phyloP scores from a whole-genome alignment of 2,113 vertebrate species.

The Microcebus jonahi region DNA sequence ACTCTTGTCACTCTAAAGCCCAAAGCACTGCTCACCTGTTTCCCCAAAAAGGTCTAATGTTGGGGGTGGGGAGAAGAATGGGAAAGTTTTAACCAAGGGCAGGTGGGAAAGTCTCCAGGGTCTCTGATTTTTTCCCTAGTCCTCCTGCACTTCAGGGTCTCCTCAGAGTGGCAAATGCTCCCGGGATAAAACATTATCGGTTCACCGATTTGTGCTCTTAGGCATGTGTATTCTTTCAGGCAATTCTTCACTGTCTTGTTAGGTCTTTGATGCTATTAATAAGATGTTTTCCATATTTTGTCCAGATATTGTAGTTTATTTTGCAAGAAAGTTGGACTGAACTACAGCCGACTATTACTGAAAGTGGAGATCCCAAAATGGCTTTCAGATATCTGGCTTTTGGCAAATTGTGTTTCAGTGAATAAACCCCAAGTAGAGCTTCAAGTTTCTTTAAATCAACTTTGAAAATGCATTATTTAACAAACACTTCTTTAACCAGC shows the following conservation, averaged over 20 bases:
- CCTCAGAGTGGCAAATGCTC: background rate
- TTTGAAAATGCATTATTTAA: background rate
- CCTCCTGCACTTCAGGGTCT: background rate
- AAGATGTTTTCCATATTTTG: background rate
- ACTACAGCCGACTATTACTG: background rate
- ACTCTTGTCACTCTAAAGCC: background rate
- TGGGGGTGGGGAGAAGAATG: background rate
- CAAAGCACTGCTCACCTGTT: background rate
- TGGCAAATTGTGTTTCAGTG: background rate
- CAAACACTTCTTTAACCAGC: background rate
- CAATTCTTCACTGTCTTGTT: background rate
- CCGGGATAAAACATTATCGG: background rate
- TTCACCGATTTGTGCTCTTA: background rate
- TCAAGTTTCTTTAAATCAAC: background rate
- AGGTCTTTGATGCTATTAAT: background rate
- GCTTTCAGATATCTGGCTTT: conserved; percentile 21
- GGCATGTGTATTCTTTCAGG: background rate
- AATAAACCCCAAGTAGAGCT: background rate
- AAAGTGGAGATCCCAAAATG: background rate
- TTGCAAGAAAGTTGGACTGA: background rate
- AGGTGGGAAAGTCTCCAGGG: background rate
- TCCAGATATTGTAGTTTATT: background rate
- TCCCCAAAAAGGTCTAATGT: background rate
- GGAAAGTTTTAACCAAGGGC: background rate
- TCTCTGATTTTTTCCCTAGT: background rate